Percentiles rank a stretch among this genome's conserved stretches.
phyloP scores from a whole-genome alignment of 2,113 vertebrate genomes.

The Nibea coibor region DNA sequence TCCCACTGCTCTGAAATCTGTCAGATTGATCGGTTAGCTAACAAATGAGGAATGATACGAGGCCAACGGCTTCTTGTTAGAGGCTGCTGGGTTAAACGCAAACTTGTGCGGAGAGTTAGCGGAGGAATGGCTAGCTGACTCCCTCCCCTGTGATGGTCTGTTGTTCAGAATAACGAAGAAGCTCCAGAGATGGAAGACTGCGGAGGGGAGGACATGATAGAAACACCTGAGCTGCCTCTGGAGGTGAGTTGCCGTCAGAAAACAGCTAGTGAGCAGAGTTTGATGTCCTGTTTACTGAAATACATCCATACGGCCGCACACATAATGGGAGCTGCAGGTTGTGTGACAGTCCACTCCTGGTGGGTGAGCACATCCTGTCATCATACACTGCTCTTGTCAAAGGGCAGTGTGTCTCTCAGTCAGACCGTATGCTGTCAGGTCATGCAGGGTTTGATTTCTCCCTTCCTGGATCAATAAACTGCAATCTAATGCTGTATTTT shows the following conservation, averaged over 20 bases:
- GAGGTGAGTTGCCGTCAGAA: constrained; percentile 73
- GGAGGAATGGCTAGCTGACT: not conserved
- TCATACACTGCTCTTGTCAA: not conserved
- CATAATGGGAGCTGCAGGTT: not conserved
- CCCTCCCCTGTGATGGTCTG: constrained; percentile 11
- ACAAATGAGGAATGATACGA: not conserved
- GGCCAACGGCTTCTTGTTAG: rapidly evolving
- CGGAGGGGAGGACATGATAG: constrained; percentile 45
- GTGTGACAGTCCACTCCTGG: not conserved
- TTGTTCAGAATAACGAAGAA: not conserved
- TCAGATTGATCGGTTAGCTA: not conserved
- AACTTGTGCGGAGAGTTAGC: not conserved
- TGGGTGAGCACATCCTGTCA: not conserved
- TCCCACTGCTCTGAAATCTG: rapidly evolving
- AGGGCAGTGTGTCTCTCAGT: not conserved
- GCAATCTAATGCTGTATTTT: constrained; percentile 5
- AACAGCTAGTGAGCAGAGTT: not conserved
- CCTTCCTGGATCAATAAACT: not conserved
- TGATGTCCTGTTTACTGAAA: not conserved
- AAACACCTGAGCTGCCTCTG: constrained; percentile 77
- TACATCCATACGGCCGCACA: not conserved
- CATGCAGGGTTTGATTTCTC: rapidly evolving
- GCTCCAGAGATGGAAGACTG: constrained; percentile 61
- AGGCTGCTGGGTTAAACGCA: not conserved
- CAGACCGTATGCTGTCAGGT: not conserved